Evolutionary conservation across 2,113 vertebrate genomes (phyloP).

Genomic region (Chelonoidis abingdonii): DNA sequence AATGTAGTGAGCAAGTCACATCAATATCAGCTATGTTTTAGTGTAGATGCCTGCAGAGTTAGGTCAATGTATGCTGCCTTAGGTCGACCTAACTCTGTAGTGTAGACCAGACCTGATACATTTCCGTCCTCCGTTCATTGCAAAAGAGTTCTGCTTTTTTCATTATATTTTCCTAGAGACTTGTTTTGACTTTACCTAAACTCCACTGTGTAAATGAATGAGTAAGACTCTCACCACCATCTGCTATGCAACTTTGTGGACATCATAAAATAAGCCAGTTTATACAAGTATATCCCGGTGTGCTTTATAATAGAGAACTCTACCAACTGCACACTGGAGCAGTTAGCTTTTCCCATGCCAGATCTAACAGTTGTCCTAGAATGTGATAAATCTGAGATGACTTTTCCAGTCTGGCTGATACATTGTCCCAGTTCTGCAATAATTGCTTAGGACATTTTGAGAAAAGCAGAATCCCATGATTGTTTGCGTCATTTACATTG

Average conservation of each 20-base stretch:
- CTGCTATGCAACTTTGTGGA: slow-evolving; percentile 42
- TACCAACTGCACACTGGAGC: slow-evolving; percentile 29
- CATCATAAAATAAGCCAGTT: slow-evolving; percentile 58
- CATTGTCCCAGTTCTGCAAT: neutral
- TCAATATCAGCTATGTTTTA: too few species aligned
- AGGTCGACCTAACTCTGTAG: too few species aligned
- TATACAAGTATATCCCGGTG: neutral
- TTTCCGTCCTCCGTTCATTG: too few species aligned
- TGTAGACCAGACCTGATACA: too few species aligned
- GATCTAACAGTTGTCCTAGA: slow-evolving; percentile 42
- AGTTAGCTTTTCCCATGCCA: slow-evolving; percentile 24
- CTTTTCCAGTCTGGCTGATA: slow-evolving; percentile 54
- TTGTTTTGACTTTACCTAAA: slow-evolving; percentile 33
- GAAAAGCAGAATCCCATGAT: neutral
- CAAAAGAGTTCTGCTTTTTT: neutral
- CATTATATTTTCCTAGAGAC: slow-evolving; percentile 33
- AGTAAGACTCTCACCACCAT: neutral
- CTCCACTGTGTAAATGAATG: slow-evolving; percentile 5
- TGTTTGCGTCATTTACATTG: neutral
- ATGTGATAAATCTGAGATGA: slow-evolving; percentile 56
- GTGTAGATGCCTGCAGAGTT: too few species aligned
- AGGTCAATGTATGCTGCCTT: too few species aligned
- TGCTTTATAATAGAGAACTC: slow-evolving; percentile 38
- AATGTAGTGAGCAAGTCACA: too few species aligned
- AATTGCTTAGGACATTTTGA: neutral